Base-by-base conservation (phyloP, 1,140 invertebrate species). In the Druon quercuslanigerum region DNA sequence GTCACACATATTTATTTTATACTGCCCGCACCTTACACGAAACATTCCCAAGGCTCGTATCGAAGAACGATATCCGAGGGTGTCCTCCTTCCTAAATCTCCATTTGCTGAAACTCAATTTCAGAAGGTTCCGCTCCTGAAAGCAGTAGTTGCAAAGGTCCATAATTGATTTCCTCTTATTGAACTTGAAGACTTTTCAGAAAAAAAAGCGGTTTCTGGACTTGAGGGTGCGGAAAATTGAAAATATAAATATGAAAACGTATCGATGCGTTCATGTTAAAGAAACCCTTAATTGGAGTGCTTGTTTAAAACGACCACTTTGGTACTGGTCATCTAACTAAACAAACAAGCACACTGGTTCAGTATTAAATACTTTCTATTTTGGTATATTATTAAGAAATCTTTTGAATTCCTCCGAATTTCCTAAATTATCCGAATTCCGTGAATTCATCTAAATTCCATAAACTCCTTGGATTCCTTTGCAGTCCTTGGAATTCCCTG, bases 1-100 rank as follows among this genome's bases (percentile, higher is more conserved):
- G 76, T 78, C 81, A 82, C 82, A 80, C 79, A 87, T 87, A 87
- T 87, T 87, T 87, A 87, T 87, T 86, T 87, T 86, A 86, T 86
- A 85, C 80, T 80, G 79, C 66, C 82, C 78, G 74, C 82, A 79
- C 81, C 57, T 60, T 33, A 50, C 78, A 72, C 57, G 54, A 60
- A 40, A 25, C 51, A 72, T 72, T 60, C 75, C 19, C 76, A 57
- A 56, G 74, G 81, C 78, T 80, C 85, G 85, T 86, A 84, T 85
- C 84, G 85, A 66, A 66, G 19, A 60, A 60, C 60, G 60, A 66
- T 66, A 40, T 66, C 60, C 60, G 60, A 33, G 60, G 40, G 60
- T 66, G 25, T 66, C 25, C 60, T 66, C 60, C 25, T 57, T 20
- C 57, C 57, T 60, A 60, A 60, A 60, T 60, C 57, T 60, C 57